Conservation (phyloP, 2,888 invertebrate genomes). For the Spisula solida region DNA sequence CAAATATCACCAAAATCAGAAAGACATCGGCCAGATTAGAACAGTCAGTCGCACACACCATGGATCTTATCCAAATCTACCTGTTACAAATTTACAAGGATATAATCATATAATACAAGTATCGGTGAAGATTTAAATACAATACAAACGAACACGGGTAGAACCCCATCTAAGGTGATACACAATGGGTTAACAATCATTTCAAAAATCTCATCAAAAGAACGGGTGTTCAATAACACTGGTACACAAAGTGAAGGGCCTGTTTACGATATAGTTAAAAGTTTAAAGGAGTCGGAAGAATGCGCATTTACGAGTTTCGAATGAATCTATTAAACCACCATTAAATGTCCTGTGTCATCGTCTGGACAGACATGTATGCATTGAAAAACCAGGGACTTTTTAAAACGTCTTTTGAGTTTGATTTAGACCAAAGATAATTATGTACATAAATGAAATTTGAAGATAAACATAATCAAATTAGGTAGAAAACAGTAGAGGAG, state of each 20-base stretch:
- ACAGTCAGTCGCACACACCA: neutral
- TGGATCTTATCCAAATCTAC: conserved; percentile 51
- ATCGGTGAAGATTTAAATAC: conserved; percentile 21
- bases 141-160: conserved; percentile 22
- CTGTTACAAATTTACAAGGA: conserved; percentile 56
- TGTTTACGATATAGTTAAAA: conserved; percentile 17
- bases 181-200: conserved; percentile 9
- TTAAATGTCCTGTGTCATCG: neutral
- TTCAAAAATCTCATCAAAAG: neutral
- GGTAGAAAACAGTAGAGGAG: too few species aligned
- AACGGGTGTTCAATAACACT: conserved; percentile 8
- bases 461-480: too few species aligned
- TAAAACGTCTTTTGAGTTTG: neutral
- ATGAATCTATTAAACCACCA: neutral
- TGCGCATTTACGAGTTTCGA: conserved; percentile 1
- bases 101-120: neutral
- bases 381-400: neutral
- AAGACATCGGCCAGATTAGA: conserved; percentile 37
- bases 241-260: neutral
- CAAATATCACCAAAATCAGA: conserved; percentile 46
- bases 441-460: neutral
- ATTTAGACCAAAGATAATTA: neutral
- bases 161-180: conserved; percentile 11
- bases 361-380: neutral
- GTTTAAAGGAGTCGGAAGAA: conserved; percentile 6